phyloP scores from a whole-genome alignment of 2,888 invertebrate species.

The Rambutsinella grinnellia region DNA sequence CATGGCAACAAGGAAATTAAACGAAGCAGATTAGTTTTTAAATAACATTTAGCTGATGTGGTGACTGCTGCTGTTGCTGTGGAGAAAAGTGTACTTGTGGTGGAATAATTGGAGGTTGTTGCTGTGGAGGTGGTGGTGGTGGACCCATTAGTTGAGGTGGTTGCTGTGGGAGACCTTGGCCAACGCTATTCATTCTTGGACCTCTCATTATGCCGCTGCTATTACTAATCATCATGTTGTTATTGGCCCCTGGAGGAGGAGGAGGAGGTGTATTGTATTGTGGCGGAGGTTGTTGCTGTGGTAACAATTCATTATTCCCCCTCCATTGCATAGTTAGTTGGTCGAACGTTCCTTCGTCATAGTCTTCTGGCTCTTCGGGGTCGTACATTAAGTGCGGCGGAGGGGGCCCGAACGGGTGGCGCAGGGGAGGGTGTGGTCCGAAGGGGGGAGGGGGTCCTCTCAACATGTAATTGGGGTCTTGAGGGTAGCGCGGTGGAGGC shows the following conservation, averaged over 20 bases:
- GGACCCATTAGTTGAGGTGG: conserved; percentile 9
- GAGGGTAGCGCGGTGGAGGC: neutral
- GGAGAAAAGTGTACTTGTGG: conserved; percentile 12
- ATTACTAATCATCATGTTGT: neutral
- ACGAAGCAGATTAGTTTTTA: neutral
- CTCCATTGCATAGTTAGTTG: conserved; percentile 48
- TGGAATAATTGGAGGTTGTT: no score
- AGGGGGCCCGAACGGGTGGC: conserved; percentile 18
- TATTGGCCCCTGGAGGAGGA: conserved; percentile 6
- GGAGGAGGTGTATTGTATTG: conserved; percentile 12
- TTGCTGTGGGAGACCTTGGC: neutral
- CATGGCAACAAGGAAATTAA: neutral
- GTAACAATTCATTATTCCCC: conserved; percentile 7
- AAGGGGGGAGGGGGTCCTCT: conserved; percentile 10
- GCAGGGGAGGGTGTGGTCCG: neutral
- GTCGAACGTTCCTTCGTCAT: conserved; percentile 62
- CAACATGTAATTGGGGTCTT: neutral
- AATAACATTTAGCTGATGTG: conserved; percentile 21
- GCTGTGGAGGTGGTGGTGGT: conserved; percentile 20
- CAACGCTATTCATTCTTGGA: no score
- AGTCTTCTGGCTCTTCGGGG: conserved; percentile 47
- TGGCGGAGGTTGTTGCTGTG: no score
- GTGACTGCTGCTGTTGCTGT: no score
- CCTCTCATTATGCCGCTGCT: neutral
- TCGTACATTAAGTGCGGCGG: conserved; percentile 14